Base-by-base conservation (phyloP, 2,888 invertebrate genomes). In the Thymelicus sylvestris region DNA sequence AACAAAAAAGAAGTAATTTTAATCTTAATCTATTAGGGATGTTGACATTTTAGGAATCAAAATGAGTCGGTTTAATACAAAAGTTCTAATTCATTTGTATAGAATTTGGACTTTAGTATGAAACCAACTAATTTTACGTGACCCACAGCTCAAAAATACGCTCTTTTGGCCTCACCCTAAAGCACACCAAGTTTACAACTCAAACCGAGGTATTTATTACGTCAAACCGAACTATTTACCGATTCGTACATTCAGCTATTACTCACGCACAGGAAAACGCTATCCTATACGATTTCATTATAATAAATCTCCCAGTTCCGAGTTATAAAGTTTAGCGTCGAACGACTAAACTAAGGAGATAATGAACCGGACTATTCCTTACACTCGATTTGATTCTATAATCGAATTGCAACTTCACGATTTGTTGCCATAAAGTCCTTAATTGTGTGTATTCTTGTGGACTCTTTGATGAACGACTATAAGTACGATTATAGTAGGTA, bases 201-300 rank as follows among this genome's bases (percentile, higher is more conserved):
- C 74, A 76, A 75, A 75, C 75, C 76, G 73, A 76, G 80, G 81
- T 83, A 87, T 85, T 86, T 86, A 87, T 86, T 82, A 84, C 83
- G 81, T 74, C 78, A 78, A 84, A 83, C 76, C 79, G 76, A 81
- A 83, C 81, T 85, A 86, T 89, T 89, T 89, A 89, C 87, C 88
- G 87, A 88, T 83, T 82, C 76, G 78, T 80, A 82, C 81, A 79
- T 77, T 78, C 81, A 80, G 84, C 80, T 83, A 82, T 83, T 81
- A 85, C 85, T 88, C 86, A 86, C 87, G 86, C 85, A 84, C 84
- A 86, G 81, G 84, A 84, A 87, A 88, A 88, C 82, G 81, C 83
- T 87, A 86, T 88, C 85, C 85, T 83, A 80, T 86, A 85, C 86
- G 83, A 86, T 89, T 91, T 90, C 88, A 89, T 88, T 89, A 86